phyloP scores from a whole-genome alignment of 2,888 invertebrate species.

The Peribatodes rhomboidaria region DNA sequence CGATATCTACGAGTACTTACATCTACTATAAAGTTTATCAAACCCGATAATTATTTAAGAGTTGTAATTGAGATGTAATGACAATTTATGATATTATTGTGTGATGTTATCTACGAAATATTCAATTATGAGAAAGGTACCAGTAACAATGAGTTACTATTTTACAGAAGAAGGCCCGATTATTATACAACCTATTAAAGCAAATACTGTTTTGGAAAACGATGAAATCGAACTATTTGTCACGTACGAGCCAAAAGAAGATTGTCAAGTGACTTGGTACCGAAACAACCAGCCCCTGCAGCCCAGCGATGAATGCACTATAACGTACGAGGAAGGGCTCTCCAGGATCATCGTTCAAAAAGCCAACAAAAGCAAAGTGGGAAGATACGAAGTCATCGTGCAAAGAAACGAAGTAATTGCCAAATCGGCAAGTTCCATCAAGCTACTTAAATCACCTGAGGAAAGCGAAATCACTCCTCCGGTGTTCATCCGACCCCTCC shows the following conservation, averaged over 20 bases:
- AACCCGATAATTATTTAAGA: not conserved
- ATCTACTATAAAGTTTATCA: not conserved
- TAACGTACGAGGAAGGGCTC: constrained; percentile 87
- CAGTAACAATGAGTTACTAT: constrained; percentile 60
- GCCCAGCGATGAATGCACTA: constrained; percentile 87
- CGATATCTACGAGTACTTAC: too few species aligned
- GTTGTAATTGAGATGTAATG: not conserved
- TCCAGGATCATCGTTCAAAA: constrained; percentile 89
- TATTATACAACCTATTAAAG: constrained; percentile 92
- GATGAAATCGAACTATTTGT: constrained; percentile 90
- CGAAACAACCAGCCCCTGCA: constrained; percentile 93
- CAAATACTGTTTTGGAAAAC: constrained; percentile 90
- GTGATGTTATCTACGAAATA: not conserved
- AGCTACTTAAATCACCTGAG: constrained; percentile 88
- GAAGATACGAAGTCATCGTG: constrained; percentile 96
- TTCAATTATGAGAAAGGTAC: constrained; percentile 5
- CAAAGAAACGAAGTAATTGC: constrained; percentile 92
- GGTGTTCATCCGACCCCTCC: constrained; percentile 89
- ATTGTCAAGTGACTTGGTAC: constrained; percentile 93
- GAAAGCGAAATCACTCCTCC: constrained; percentile 89
- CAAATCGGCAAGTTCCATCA: constrained; percentile 93
- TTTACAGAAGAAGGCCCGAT: constrained; percentile 84
- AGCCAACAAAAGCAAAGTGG: constrained; percentile 91
- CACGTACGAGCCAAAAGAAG: constrained; percentile 90
- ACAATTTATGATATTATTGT: not conserved